Evolutionary conservation across 92 coral and sea anemone species (phyloP).

Genomic region (Chrysogorgia sp.): DNA sequence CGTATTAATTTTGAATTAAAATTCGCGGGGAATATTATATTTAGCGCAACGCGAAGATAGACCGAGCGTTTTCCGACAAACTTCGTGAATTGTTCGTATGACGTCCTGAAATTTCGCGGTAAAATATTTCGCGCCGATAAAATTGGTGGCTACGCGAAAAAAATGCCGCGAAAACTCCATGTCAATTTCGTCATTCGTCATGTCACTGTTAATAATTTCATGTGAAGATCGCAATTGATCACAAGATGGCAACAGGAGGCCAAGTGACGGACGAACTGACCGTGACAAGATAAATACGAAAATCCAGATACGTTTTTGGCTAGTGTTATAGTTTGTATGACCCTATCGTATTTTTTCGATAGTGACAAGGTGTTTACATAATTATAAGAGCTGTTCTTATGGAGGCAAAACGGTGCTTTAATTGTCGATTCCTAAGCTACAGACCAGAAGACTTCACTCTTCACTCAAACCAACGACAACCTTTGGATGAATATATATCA

Average conservation of each 20-base stretch:
- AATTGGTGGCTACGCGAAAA: not conserved
- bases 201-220: not conserved
- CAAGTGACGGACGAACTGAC: not conserved
- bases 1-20: too few relatives aligned
- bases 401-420: slow-evolving; percentile 89
- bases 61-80: too few relatives aligned
- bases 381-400: not conserved
- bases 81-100: too few relatives aligned
- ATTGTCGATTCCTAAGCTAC: slow-evolving; percentile 82
- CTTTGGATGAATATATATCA: slow-evolving; percentile 46
- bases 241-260: too few relatives aligned
- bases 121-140: not conserved
- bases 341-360: not conserved
- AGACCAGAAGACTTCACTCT: slow-evolving; percentile 73
- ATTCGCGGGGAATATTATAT: too few relatives aligned
- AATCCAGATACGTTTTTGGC: not conserved
- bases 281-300: not conserved
- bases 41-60: too few relatives aligned
- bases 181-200: not conserved
- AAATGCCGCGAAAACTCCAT: not conserved
- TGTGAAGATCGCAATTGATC: too few relatives aligned
- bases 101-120: too few relatives aligned
- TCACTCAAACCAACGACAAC: slow-evolving; percentile 42
- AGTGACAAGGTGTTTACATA: not conserved
- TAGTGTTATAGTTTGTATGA: not conserved